A percentile compares a stretch with the other conserved stretches of the same genome.
These are phyloP conservation scores for Pentalonia nigronervosa DNA, from an alignment of 1,140 invertebrate species.

Conservation along the genomic window DNA sequence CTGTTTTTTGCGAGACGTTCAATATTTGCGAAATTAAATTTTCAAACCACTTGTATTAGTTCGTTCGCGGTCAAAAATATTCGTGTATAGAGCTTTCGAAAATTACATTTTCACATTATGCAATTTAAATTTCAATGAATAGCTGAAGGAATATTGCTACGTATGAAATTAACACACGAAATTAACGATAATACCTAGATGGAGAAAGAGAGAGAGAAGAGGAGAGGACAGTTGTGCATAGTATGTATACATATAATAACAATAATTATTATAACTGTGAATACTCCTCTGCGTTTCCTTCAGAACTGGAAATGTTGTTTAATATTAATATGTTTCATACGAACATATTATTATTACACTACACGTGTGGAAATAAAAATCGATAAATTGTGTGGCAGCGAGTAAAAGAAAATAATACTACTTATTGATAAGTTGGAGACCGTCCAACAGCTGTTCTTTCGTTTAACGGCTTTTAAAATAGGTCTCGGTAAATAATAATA, in stretches of 20 bases:
- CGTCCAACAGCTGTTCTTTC: not conserved
- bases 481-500: not conserved
- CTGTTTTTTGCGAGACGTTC: not conserved
- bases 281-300: not conserved
- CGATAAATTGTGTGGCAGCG: not conserved
- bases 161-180: not conserved
- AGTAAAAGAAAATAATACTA: not conserved
- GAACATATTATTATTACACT: not conserved
- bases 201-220: too few species aligned
- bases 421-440: constrained; percentile 51
- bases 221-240: not conserved
- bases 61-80: not conserved
- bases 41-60: not conserved
- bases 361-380: not conserved
- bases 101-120: not conserved
- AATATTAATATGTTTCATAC: not conserved
- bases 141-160: not conserved
- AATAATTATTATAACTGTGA: constrained; percentile 1
- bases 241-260: not conserved
- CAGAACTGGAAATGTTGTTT: not conserved
- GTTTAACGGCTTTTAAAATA: constrained; percentile 45
- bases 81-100: not conserved
- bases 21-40: not conserved
- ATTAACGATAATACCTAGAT: not conserved
- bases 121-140: constrained; percentile 18